Evolutionary conservation across 2,888 invertebrate genomes (phyloP).

Genomic region (Monoplex corrugatus): DNA sequence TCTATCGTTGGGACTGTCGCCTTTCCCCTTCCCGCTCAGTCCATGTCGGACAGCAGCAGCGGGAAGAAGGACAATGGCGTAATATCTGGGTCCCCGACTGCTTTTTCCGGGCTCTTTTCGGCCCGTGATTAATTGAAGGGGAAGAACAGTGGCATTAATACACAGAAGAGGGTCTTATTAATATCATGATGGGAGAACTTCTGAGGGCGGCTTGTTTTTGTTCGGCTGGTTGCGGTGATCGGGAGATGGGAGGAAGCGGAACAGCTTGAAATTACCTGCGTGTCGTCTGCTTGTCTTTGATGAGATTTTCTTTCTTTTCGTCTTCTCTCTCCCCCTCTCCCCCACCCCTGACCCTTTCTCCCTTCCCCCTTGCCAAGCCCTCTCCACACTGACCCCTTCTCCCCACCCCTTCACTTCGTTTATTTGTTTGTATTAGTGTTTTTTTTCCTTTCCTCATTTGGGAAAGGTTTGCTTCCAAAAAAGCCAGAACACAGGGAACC

Average conservation of each 20-base stretch:
- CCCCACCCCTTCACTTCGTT: not conserved
- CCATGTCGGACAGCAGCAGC: conserved; percentile 5
- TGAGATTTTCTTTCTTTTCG: not conserved
- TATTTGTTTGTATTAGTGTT: not conserved
- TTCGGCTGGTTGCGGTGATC: not conserved
- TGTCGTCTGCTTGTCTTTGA: conserved; percentile 9
- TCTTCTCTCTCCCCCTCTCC: not conserved
- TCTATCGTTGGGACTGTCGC: conserved; percentile 31
- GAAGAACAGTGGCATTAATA: conserved; percentile 13
- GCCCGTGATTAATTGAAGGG: conserved; percentile 3
- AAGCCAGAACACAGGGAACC: too few relatives aligned
- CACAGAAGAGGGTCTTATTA: not conserved
- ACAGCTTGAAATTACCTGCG: conserved; percentile 35
- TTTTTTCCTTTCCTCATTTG: too few relatives aligned
- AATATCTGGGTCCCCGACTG: conserved; percentile 3
- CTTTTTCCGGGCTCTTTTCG: not conserved
- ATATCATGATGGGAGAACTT: conserved; percentile 26
- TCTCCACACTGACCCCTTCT: not conserved
- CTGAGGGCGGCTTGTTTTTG: conserved; percentile 17
- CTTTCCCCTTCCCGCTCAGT: not conserved
- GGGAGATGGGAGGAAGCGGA: conserved; percentile 1
- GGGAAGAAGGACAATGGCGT: conserved; percentile 9
- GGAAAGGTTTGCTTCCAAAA: too few relatives aligned
- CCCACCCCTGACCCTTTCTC: too few relatives aligned
- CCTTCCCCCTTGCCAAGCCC: too few relatives aligned